Percentiles rank a stretch among this genome's conserved stretches.
Conservation (phyloP, 2,797 vertebrate genomes). For the Valencia hispanica region DNA sequence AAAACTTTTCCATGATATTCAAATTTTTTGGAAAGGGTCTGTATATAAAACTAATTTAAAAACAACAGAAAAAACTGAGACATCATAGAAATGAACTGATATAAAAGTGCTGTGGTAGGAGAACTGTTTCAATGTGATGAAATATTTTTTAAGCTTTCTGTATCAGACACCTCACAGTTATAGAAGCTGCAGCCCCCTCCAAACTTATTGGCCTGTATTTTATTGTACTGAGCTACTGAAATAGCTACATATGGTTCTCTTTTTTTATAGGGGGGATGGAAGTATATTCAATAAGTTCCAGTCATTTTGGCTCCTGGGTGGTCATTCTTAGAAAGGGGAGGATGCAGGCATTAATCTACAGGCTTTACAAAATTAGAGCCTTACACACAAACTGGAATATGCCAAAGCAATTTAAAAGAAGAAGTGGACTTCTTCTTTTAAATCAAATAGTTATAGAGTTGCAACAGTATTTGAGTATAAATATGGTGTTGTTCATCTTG, state of each 20-base stretch:
- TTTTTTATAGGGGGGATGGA: no score
- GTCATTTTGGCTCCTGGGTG: neutral
- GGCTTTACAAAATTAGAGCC: neutral
- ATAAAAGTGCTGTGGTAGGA: neutral
- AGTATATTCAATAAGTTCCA: neutral
- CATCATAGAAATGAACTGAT: neutral
- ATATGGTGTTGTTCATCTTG: neutral
- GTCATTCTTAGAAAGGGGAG: neutral
- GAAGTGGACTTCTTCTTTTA: neutral
- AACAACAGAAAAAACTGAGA: neutral
- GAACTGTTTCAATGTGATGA: neutral
- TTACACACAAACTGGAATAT: neutral
- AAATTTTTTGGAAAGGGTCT: no score
- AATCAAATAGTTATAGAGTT: neutral
- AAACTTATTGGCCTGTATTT: neutral
- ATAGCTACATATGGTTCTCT: neutral
- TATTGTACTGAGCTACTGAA: neutral
- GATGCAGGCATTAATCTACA: neutral
- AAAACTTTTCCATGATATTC: no score
- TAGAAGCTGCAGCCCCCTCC: neutral
- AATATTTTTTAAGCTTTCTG: neutral
- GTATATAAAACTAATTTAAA: neutral
- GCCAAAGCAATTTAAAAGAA: neutral
- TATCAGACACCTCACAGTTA: neutral
- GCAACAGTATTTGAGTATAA: no score